Evolutionary conservation across 2,797 vertebrate genomes (phyloP), one percentile per base, ranked within the genome.

Genomic region (Chanos chanos): DNA sequence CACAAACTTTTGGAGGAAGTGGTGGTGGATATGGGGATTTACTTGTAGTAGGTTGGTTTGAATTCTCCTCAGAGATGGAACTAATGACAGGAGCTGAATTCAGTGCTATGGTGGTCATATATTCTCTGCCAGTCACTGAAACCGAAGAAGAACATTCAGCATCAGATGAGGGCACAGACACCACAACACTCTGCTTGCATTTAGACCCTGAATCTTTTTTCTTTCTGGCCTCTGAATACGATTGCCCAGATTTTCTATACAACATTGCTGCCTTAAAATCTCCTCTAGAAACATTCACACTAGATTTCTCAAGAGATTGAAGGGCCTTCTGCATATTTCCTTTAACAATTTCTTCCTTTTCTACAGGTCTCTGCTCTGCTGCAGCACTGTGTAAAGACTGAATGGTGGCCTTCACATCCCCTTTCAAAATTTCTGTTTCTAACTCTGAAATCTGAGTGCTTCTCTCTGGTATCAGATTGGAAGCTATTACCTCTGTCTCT

Each of bases 81-180:
- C 83, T 73, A 45, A 72, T 68, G 69, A 72, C 70, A 71, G 73
- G 64, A 73, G 84, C 62, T 65, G 84, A 71, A 70, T 77, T 83
- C 75, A 82, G 61, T 79, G 79, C 68, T 74, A 79, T 70, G 78
- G 83, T 76, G 75, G 78, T 56, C 81, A 83, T 78, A 45, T 75
- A 82, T 77, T 87, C 91, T 72, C 90, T 81, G 87, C 82, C 85
- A 73, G 81, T 95, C 90, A 97, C 92, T 95, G 94, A 91, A 96
- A 90, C 93, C 94, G 93, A 86, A 91, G 90, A 93, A 92, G 90
- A 93, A 89, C 93, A 89, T 85, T 89, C 82, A 89, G 91, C 90
- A 76, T 91, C 90, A 93, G 87, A 87, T 71, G 83, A 85, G 41
- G 87, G 86, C 63, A 86, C 30, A 79, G 83, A 71, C 74, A 85